Base-by-base conservation (phyloP, 92 coral and sea anemone species). In the Muricea muricata region DNA sequence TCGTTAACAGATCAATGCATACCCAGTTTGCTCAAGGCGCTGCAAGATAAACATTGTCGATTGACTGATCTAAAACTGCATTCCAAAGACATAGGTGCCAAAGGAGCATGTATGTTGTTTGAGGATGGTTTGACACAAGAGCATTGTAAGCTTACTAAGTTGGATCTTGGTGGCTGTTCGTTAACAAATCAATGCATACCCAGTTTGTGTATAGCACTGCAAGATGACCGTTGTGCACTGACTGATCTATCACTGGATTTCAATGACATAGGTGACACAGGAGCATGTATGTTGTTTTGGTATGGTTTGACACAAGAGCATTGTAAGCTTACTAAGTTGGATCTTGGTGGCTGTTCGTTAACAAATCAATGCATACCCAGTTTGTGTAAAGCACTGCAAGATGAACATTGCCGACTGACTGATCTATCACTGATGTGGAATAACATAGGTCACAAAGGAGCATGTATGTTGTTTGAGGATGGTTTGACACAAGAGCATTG, bases 141-240 rank as follows among this genome's bases (percentile, higher is more conserved):
- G 42, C 30, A 61, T 11, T 85, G 89, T 63, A 77, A 76, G 31
- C 61, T 85, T n/a, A 47, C 89, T 1, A 26, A 60, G 66, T 75
- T 85, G 24, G 6, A 65, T 14, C 50, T 85, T 46, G 0, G 5
- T 0, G 21, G 14, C 17, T 35, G 78, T 57, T 5, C 2, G 17
- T 28, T 85, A 29, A 65, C 89, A 2, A 32, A 65, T 54, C 52
- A 46, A 48, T 82, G 69, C 48, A 70, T 77, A 30, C 18, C 39
- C n/a, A 40, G 21, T 32, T 48, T 85, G 45, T 58, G 66, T 56
- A 26, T 2, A 31, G 75, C 81, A 23, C 40, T 84, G 6, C 17
- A 34, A 28, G 40, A 84, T 45, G 67, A 13, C 23, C 35, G 47
- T 17, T 81, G 86, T 81, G 60, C 21, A n/a, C 18, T 20, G 2